These are phyloP conservation scores for Ormyrus thymus DNA, from an alignment of 2,888 invertebrate genomes.

Conservation along the genomic window DNA sequence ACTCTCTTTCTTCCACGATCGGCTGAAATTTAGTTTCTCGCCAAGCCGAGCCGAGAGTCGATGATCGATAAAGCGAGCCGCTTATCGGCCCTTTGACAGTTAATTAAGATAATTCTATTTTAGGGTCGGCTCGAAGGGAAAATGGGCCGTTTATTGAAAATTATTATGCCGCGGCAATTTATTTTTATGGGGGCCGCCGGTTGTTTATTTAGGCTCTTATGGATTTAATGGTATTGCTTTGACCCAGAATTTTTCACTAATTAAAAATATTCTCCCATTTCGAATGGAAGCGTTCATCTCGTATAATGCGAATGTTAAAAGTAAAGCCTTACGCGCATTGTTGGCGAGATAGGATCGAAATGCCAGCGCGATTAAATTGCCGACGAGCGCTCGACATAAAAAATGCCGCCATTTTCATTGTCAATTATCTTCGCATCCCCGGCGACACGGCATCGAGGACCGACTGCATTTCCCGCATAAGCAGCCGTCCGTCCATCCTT, in stretches of 20 bases:
- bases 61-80: conserved; percentile 32
- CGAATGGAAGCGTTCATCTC: too few relatives aligned
- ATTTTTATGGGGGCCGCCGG: neutral
- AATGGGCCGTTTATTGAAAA: neutral
- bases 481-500: neutral
- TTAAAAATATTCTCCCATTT: too few relatives aligned
- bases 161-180: neutral
- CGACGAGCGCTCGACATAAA: too few relatives aligned
- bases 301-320: too few relatives aligned
- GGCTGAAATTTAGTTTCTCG: conserved; percentile 26
- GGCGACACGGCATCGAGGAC: neutral
- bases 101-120: conserved; percentile 37
- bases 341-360: too few relatives aligned
- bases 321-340: too few relatives aligned
- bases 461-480: neutral
- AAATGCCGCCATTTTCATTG: too few relatives aligned
- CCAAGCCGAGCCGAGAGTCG: neutral
- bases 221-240: too few relatives aligned
- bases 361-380: too few relatives aligned
- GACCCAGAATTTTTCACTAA: too few relatives aligned
- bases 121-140: neutral
- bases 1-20: neutral
- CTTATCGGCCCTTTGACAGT: conserved; percentile 22
- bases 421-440: too few relatives aligned
- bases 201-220: too few relatives aligned